phyloP scores from a whole-genome alignment of 1,140 invertebrate species.

The Euwallacea fornicatus region DNA sequence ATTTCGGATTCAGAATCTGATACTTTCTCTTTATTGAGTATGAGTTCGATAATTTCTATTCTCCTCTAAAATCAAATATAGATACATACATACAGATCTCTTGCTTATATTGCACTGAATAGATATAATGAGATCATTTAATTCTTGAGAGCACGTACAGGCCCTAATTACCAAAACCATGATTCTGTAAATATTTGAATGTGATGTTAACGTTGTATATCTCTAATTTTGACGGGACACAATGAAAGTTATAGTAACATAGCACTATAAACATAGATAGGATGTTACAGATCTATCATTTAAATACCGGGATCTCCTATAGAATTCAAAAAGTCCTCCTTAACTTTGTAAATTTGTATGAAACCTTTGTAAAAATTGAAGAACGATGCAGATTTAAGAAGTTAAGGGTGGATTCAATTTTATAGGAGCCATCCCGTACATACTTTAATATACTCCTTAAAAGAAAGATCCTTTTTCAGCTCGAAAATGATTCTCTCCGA shows the following conservation, averaged over 20 bases:
- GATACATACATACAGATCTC: neutral
- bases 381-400: neutral
- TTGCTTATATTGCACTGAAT: too few species aligned
- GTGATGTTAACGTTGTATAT: too few species aligned
- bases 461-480: constrained; percentile 32
- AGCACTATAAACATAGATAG: too few species aligned
- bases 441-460: constrained; percentile 30
- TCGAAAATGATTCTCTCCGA: constrained; percentile 39
- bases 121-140: too few species aligned
- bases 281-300: too few species aligned
- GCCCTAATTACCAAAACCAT: too few species aligned
- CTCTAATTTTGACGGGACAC: too few species aligned
- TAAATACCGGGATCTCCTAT: too few species aligned
- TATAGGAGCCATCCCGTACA: neutral
- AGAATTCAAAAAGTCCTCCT: too few species aligned
- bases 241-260: too few species aligned
- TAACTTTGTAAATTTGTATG: neutral
- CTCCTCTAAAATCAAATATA: constrained; percentile 17
- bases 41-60: constrained; percentile 20
- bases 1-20: constrained; percentile 33
- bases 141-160: too few species aligned
- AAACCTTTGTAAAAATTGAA: constrained; percentile 9
- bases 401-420: neutral
- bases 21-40: constrained; percentile 30
- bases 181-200: too few species aligned